Base-by-base conservation (phyloP, 2,888 invertebrate genomes). In the Amiota mariae region DNA sequence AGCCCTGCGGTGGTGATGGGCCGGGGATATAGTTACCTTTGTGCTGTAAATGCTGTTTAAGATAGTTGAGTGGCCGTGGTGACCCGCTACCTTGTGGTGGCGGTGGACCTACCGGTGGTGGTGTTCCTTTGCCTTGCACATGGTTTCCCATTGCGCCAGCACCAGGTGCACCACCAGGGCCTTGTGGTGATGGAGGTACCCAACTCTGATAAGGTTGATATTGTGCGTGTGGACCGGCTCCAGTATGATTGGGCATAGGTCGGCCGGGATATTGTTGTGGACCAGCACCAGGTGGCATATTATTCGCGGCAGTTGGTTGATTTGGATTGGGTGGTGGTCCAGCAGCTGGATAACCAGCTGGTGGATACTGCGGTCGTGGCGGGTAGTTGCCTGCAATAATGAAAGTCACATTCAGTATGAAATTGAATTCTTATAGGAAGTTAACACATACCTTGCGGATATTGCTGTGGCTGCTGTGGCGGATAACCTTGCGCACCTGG, bases 21-120 rank as follows among this genome's bases (percentile, higher is more conserved):
- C 91, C 91, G 70, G 91, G 90, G 47, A 91, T 90, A 46, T 86
- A 86, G 76, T 92, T 92, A 90, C 94, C 93, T 91, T 94, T 94
- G 89, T 94, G 93, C 91, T 94, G 92, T 76, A 93, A 90, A 89
- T 94, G 94, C 88, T 93, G 93, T 87, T 94, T 94, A 88, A 94
- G 91, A 91, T 94, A 93, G 89, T 92, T 92, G 72, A 93, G 90
- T 76, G 92, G 93, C 79, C 92, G 89, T 70, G 91, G 90, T 54
- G 91, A 91, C 15, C 91, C 90, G 71, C 91, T 88, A 71, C 91
- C 90, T 48, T 85, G 86, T 12, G 86, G 80, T 20, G 85, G 85
- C 13, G 85, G 85, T 10, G 80, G 85, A 46, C 87, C 86, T 24
- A 82, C 84, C 48, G 92, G 91, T 66, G 92, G 91, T 73, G 87